Conservation (phyloP, 2,113 vertebrate genomes). For the Rhagologus leucostigma region DNA sequence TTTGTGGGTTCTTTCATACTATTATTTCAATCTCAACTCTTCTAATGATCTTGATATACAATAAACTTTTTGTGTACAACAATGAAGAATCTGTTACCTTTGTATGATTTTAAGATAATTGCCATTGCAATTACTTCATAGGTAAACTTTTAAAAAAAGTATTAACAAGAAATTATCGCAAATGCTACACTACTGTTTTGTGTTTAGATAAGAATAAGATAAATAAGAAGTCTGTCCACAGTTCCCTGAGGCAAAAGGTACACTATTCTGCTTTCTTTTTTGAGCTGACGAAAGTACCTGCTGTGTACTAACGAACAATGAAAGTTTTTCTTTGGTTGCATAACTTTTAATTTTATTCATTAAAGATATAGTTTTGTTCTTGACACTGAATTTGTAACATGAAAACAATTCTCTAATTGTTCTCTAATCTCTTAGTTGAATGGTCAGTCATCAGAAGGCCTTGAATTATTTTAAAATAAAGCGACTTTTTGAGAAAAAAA, state of each 20-base stretch:
- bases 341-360: neutral
- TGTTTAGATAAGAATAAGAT: neutral
- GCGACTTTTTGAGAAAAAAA: neutral
- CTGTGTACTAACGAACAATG: neutral
- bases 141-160: neutral
- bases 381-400: neutral
- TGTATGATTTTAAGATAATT: neutral
- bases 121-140: neutral
- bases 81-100: neutral
- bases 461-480: neutral
- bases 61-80: neutral
- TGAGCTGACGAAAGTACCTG: neutral
- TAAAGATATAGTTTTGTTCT: neutral
- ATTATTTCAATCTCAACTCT: neutral
- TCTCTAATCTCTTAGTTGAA: neutral
- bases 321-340: neutral
- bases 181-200: neutral
- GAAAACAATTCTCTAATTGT: neutral
- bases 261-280: neutral
- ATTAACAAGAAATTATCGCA: rapidly evolving
- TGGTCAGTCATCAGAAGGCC: neutral
- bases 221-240: neutral
- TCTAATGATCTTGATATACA: neutral
- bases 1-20: neutral
- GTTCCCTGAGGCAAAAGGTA: neutral